Evolutionary conservation across 2,113 vertebrate genomes (phyloP).

Genomic region (Calonectris borealis): DNA sequence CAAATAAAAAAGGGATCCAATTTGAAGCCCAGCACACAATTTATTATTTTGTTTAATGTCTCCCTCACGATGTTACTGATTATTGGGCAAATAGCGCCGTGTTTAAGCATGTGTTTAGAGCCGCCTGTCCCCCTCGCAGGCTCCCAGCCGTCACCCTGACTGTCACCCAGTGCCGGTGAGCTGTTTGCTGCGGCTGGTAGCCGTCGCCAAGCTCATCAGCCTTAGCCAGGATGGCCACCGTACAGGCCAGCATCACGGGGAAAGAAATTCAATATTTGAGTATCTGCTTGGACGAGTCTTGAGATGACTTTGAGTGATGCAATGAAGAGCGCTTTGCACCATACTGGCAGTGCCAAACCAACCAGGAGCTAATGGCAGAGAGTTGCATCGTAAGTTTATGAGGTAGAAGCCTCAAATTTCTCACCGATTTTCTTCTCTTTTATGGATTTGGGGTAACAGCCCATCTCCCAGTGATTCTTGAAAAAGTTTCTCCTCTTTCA

Average conservation of each 20-base stretch:
- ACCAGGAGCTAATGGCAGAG: neutral
- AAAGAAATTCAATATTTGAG: neutral
- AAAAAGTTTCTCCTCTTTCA: neutral
- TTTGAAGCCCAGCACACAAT: slow-evolving; percentile 53
- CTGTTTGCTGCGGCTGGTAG: neutral
- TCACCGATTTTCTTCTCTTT: accelerated
- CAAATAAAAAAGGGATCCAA: slow-evolving; percentile 58
- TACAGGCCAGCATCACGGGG: neutral
- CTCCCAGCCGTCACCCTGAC: neutral
- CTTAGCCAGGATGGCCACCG: neutral
- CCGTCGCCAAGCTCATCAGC: neutral
- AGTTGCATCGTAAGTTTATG: neutral
- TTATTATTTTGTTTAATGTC: slow-evolving; percentile 68
- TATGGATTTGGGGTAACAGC: neutral
- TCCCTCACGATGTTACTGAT: slow-evolving; percentile 47
- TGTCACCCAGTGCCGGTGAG: neutral
- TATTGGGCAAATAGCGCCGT: neutral
- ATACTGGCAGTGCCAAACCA: neutral
- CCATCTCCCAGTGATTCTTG: neutral
- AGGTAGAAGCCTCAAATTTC: neutral
- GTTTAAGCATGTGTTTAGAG: slow-evolving; percentile 73
- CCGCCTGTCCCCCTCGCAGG: neutral
- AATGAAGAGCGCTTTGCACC: neutral
- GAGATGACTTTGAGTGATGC: neutral
- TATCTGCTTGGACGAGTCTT: neutral